These are phyloP conservation scores for Habroteleia sp. DNA, from an alignment of 2,888 invertebrate species.

Conservation along the genomic window DNA sequence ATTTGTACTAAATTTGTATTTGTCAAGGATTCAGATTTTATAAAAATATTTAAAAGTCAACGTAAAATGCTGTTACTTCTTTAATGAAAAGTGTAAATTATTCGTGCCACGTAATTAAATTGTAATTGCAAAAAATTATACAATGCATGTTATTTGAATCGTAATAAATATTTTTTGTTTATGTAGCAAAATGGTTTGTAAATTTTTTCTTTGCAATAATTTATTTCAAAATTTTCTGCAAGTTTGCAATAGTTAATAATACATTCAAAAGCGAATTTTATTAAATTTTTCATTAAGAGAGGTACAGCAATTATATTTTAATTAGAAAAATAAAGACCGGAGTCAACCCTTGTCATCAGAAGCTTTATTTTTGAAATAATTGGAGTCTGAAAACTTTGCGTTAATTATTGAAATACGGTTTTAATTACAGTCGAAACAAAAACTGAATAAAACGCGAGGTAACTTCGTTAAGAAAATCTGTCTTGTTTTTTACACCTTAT, in stretches of 20 bases:
- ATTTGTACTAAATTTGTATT: no score
- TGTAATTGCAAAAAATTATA: conserved; percentile 8
- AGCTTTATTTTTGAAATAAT: conserved; percentile 25
- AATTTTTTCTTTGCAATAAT: conserved; percentile 7
- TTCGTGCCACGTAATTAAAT: background rate
- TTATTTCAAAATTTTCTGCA: no score
- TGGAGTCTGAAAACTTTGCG: background rate
- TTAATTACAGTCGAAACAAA: conserved; percentile 18
- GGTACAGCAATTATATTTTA: conserved; percentile 27
- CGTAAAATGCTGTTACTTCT: no score
- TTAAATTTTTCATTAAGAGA: conserved; percentile 12
- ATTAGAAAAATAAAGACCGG: conserved; percentile 12
- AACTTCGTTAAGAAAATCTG: conserved; percentile 31
- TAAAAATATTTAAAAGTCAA: no score
- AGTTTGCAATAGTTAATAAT: conserved; percentile 7
- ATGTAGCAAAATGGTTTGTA: background rate
- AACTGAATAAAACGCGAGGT: conserved; percentile 1
- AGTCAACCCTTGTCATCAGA: conserved; percentile 7
- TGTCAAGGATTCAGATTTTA: no score
- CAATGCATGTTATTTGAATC: background rate
- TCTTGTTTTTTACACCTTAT: conserved; percentile 23
- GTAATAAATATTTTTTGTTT: background rate
- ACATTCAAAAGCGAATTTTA: conserved; percentile 3
- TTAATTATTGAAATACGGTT: conserved; percentile 25
- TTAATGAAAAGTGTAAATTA: conserved; percentile 1